A percentile compares a stretch with the other conserved stretches of the same genome.
These are phyloP conservation scores for Chaenogobius annularis DNA, from an alignment of 2,113 vertebrate species.

Conservation along the genomic window DNA sequence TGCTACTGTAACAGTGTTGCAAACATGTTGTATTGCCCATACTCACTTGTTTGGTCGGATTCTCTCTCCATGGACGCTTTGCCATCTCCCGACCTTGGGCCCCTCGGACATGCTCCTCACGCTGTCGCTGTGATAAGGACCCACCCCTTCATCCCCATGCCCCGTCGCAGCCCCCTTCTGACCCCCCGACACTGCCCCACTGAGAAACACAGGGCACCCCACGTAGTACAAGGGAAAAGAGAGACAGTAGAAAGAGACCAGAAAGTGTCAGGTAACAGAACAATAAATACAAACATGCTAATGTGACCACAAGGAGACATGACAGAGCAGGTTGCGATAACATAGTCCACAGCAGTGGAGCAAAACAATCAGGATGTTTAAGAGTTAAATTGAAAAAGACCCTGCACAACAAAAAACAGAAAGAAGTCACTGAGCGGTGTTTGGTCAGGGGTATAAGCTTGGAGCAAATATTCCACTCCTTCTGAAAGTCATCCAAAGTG, in stretches of 20 bases:
- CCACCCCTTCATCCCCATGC: slow-evolving; percentile 82
- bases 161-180: slow-evolving; percentile 87
- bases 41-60: slow-evolving; percentile 97
- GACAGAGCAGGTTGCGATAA: slow-evolving; percentile 57
- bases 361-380: slow-evolving; percentile 38
- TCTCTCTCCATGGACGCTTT: slow-evolving; percentile 94
- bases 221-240: slow-evolving; percentile 51
- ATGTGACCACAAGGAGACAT: slow-evolving; percentile 57
- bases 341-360: slow-evolving; percentile 54
- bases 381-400: slow-evolving; percentile 41
- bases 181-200: slow-evolving; percentile 91
- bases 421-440: slow-evolving; percentile 46
- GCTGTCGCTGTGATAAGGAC: slow-evolving; percentile 87
- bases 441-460: slow-evolving; percentile 35
- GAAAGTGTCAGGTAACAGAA: slow-evolving; percentile 54
- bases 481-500: slow-evolving; percentile 20
- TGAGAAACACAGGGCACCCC: slow-evolving; percentile 76
- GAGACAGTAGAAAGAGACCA: slow-evolving; percentile 66
- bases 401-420: slow-evolving; percentile 65
- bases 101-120: slow-evolving; percentile 89
- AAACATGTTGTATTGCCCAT: slow-evolving; percentile 10
- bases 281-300: slow-evolving; percentile 36
- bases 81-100: slow-evolving; percentile 89
- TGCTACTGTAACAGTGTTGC: background rate
- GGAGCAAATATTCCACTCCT: slow-evolving; percentile 35